Evolutionary conservation across 2,888 invertebrate species (phyloP).

Genomic region (Hedychridium roseum): DNA sequence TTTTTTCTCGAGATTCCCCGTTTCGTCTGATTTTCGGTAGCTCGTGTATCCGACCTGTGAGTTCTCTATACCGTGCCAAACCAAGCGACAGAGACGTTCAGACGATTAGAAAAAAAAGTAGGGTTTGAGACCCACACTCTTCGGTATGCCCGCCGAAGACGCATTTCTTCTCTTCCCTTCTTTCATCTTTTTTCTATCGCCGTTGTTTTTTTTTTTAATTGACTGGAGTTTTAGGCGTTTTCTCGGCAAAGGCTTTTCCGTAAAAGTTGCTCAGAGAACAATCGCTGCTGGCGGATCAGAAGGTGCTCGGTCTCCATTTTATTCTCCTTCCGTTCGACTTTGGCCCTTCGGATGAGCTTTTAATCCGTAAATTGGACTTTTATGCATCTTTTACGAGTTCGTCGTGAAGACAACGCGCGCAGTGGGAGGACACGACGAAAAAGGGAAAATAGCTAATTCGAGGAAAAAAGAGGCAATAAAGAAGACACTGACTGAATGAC

Average conservation of each 20-base stretch:
- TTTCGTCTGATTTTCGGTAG: slow-evolving; percentile 22
- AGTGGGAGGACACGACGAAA: too few relatives aligned
- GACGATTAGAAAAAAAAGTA: slow-evolving; percentile 15
- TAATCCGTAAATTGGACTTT: too few relatives aligned
- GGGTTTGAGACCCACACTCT: neutral
- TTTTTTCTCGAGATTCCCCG: slow-evolving; percentile 19
- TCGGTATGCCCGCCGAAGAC: slow-evolving; percentile 2
- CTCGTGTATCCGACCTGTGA: slow-evolving; percentile 40
- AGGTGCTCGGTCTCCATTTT: too few relatives aligned
- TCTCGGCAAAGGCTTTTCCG: slow-evolving; percentile 31
- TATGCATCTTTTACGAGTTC: too few relatives aligned
- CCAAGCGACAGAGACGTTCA: slow-evolving; percentile 17
- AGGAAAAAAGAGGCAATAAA: too few relatives aligned
- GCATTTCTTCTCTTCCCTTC: slow-evolving; percentile 12
- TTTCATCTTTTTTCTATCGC: slow-evolving; percentile 4
- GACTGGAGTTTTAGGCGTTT: slow-evolving; percentile 26
- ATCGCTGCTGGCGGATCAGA: slow-evolving; percentile 21
- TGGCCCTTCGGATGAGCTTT: too few relatives aligned
- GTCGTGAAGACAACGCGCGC: too few relatives aligned
- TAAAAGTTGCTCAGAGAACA: slow-evolving; percentile 30
- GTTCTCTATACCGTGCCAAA: slow-evolving; percentile 42
- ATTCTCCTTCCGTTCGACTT: too few relatives aligned
- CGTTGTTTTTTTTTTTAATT: slow-evolving; percentile 15
- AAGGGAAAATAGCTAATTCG: too few relatives aligned
- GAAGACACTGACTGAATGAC: too few relatives aligned